Conservation (phyloP, 2,888 invertebrate genomes). For the Podabrus alpinus region DNA sequence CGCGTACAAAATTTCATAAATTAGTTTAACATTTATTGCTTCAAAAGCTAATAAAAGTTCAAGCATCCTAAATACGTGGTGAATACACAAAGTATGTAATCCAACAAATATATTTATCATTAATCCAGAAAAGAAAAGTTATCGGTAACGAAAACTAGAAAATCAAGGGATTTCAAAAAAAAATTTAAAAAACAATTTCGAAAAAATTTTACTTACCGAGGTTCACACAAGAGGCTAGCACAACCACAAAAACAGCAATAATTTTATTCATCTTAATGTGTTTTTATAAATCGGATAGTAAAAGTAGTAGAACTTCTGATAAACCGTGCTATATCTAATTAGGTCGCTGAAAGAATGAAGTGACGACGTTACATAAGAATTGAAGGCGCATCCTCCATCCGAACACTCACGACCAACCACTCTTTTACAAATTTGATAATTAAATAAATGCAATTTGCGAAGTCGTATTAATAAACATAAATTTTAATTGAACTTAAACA, state of each 20-base stretch:
- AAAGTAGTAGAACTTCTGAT: background rate
- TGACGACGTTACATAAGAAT: background rate
- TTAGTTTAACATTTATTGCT: background rate
- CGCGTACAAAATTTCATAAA: background rate
- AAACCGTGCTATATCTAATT: background rate
- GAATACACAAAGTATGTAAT: no score
- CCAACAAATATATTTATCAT: no score
- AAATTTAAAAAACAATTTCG: background rate
- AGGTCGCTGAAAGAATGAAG: background rate
- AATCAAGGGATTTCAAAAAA: no score
- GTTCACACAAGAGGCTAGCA: background rate
- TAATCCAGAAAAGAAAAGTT: no score
- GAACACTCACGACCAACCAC: background rate
- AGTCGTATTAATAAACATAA: no score
- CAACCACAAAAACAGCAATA: background rate
- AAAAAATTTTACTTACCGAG: background rate
- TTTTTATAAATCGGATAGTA: background rate
- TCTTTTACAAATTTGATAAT: background rate
- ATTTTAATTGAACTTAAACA: no score
- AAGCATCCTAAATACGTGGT: no score
- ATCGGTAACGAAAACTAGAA: no score
- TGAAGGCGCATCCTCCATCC: background rate
- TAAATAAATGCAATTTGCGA: background rate
- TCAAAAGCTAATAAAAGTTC: no score
- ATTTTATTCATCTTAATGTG: background rate